Percentiles rank a stretch among this genome's conserved stretches.
phyloP scores from a whole-genome alignment of 2,113 vertebrate species.

The Ptychochromis oligacanthus region DNA sequence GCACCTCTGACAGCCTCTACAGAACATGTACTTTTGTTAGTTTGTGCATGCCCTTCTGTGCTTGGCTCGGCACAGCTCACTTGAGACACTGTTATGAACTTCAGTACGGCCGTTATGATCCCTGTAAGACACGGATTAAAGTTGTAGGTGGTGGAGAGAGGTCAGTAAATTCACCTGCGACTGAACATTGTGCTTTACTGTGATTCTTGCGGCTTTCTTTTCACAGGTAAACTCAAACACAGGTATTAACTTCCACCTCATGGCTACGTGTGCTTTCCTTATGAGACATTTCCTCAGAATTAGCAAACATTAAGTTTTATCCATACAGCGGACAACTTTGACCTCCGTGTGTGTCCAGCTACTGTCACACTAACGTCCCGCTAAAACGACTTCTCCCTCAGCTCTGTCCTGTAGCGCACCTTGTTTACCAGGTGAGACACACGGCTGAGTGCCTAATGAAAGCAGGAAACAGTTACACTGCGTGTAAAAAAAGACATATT shows the following conservation, averaged over 20 bases:
- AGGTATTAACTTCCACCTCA: not conserved
- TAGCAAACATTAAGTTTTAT: not conserved
- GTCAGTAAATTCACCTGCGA: not conserved
- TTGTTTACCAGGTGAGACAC: not conserved
- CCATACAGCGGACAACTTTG: conserved; percentile 12
- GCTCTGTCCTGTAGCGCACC: not conserved
- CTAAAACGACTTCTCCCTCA: not conserved
- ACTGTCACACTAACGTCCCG: not conserved
- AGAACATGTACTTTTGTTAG: not conserved
- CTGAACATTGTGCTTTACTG: not conserved
- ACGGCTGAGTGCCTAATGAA: fast-evolving
- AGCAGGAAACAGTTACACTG: not conserved
- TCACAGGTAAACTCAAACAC: not conserved
- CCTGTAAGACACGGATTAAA: not conserved
- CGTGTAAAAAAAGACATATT: conserved; percentile 5
- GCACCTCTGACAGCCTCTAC: not conserved
- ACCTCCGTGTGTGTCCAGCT: conserved; percentile 20
- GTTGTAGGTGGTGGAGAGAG: not conserved
- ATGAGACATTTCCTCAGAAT: not conserved
- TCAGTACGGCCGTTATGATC: not conserved
- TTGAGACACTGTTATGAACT: not conserved
- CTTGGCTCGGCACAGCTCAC: not conserved
- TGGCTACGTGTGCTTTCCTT: not conserved
- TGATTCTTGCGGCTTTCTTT: too few relatives aligned
- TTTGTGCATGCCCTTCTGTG: not conserved